Percentiles rank a stretch among this genome's conserved stretches.
Evolutionary conservation across 2,888 invertebrate genomes (phyloP).

Genomic region (Opisthograptis luteolata): DNA sequence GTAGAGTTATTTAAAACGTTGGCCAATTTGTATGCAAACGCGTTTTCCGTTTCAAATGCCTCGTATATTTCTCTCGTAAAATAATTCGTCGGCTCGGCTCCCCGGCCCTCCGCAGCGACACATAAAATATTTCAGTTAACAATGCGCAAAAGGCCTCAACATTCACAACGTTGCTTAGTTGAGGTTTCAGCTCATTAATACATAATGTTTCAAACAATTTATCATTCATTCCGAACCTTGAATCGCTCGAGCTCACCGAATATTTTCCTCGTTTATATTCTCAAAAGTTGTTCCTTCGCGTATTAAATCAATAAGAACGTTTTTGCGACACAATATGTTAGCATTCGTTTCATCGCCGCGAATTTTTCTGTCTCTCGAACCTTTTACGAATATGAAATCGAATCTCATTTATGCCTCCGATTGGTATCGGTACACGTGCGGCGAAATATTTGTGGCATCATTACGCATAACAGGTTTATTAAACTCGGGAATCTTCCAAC

Average conservation of each 20-base stretch:
- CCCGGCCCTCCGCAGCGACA: background rate
- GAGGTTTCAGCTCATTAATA: conserved; percentile 22
- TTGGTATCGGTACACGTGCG: conserved; percentile 14
- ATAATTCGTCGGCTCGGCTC: background rate
- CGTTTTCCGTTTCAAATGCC: conserved; percentile 8
- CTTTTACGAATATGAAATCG: conserved; percentile 23
- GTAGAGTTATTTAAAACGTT: conserved; percentile 1
- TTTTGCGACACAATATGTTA: conserved; percentile 13
- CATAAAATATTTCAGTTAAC: conserved; percentile 13
- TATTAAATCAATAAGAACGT: conserved; percentile 10
- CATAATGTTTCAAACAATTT: conserved; percentile 17
- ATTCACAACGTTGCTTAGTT: conserved; percentile 11
- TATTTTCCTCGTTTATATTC: conserved; percentile 11
- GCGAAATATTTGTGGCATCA: conserved; percentile 17
- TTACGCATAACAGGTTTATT: conserved; percentile 25
- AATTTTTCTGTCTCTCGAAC: conserved; percentile 9
- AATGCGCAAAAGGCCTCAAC: conserved; percentile 10
- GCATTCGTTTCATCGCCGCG: conserved; percentile 4
- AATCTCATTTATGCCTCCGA: conserved; percentile 13
- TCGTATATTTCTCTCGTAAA: conserved; percentile 7
- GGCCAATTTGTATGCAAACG: conserved; percentile 8
- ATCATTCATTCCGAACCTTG: conserved; percentile 17
- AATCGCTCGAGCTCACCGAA: background rate
- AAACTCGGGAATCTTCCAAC: conserved; percentile 15
- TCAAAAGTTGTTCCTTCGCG: background rate